Percentiles rank a stretch among this genome's conserved stretches.
Evolutionary conservation across 2,888 invertebrate species (phyloP).

Genomic region (Gymnosoma rotundatum): DNA sequence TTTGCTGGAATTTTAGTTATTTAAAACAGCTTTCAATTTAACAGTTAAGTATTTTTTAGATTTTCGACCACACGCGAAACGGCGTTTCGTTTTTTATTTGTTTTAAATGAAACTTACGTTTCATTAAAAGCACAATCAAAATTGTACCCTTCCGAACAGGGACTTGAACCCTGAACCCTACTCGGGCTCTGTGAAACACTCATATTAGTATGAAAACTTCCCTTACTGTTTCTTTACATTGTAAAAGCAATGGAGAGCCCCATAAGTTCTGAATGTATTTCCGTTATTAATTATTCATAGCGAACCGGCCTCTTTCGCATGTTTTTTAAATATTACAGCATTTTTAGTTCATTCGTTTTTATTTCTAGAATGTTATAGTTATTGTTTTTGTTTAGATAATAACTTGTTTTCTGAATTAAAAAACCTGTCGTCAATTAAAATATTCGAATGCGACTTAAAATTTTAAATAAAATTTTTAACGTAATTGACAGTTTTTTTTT

Average conservation of each 20-base stretch:
- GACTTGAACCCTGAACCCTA: slow-evolving; percentile 76
- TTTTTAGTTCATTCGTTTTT: neutral
- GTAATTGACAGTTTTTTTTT: slow-evolving; percentile 25
- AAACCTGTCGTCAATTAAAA: slow-evolving; percentile 20
- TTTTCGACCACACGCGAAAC: too few relatives aligned
- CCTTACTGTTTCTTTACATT: neutral
- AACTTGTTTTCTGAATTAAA: neutral
- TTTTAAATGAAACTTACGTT: too few relatives aligned
- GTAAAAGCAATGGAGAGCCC: neutral
- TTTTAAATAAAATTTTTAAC: slow-evolving; percentile 37
- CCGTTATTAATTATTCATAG: slow-evolving; percentile 30
- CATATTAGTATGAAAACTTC: neutral
- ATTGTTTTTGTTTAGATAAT: neutral
- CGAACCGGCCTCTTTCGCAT: slow-evolving; percentile 18
- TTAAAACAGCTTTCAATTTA: too few relatives aligned
- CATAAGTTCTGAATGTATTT: slow-evolving; percentile 2
- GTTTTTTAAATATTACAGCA: neutral
- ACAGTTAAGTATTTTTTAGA: too few relatives aligned
- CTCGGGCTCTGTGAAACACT: slow-evolving; percentile 72
- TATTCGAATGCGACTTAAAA: slow-evolving; percentile 30
- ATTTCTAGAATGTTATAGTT: slow-evolving; percentile 58
- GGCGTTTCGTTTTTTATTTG: too few relatives aligned
- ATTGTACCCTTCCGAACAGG: too few relatives aligned
- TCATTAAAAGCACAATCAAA: too few relatives aligned
- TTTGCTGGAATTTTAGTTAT: too few relatives aligned